phyloP scores from a whole-genome alignment of 2,113 vertebrate species.

The Trachemys scripta region DNA sequence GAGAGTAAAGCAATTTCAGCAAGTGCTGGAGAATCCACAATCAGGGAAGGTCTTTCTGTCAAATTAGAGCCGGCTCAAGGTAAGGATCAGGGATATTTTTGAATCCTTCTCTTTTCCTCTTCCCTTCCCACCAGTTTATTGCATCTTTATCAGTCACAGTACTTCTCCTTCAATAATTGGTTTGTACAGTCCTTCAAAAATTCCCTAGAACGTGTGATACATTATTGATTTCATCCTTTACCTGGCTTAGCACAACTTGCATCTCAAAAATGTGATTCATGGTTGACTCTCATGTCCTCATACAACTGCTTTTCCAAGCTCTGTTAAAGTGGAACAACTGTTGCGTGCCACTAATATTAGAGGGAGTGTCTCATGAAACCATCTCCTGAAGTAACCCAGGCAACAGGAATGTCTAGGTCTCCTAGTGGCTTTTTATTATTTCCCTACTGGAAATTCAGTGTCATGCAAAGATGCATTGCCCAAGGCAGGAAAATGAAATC shows the following conservation, averaged over 20 bases:
- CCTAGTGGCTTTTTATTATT: not conserved
- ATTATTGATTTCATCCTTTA: not conserved
- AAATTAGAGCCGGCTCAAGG: constrained; percentile 61
- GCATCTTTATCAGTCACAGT: not conserved
- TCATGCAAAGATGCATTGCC: not conserved
- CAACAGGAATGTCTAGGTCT: not conserved
- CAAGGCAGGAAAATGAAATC: not conserved
- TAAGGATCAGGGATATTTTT: constrained; percentile 44
- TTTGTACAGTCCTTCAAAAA: not conserved
- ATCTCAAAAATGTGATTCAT: not conserved
- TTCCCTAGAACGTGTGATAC: not conserved
- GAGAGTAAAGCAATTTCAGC: constrained; percentile 54
- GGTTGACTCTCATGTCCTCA: no score
- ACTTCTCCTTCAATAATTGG: not conserved
- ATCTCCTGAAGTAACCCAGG: not conserved
- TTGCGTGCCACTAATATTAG: not conserved
- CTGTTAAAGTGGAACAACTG: not conserved
- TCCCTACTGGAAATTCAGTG: not conserved
- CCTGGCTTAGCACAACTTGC: not conserved
- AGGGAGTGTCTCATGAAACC: not conserved
- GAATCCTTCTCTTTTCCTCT: not conserved
- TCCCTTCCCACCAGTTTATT: not conserved
- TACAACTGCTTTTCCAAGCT: not conserved
- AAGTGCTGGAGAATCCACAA: constrained; percentile 40
- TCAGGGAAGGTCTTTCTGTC: constrained; percentile 23